Evolutionary conservation across 1,140 invertebrate genomes (phyloP).

Genomic region (Camponotus pennsylvanicus): DNA sequence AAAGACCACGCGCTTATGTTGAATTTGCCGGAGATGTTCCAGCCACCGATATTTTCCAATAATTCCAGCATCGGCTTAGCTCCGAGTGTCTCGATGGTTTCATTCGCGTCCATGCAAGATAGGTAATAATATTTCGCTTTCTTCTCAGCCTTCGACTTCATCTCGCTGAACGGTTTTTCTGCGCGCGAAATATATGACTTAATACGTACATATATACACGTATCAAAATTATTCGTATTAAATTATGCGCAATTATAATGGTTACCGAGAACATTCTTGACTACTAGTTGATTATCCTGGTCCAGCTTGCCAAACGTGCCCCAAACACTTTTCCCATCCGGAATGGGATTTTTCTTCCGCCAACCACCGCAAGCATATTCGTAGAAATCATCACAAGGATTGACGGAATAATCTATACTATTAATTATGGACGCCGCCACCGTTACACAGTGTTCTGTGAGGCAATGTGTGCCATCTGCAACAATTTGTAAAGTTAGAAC

Average conservation of each 20-base stretch:
- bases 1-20: conserved; percentile 91
- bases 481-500: neutral
- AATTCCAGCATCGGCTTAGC: conserved; percentile 93
- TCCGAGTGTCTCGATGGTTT: conserved; percentile 94
- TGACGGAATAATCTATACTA: conserved; percentile 91
- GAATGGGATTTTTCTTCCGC: conserved; percentile 96
- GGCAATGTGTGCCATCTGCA: conserved; percentile 87
- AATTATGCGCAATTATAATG: conserved; percentile 37
- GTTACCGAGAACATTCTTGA: conserved; percentile 95
- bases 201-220: neutral
- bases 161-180: conserved; percentile 88
- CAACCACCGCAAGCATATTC: conserved; percentile 97
- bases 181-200: conserved; percentile 36
- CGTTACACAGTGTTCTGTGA: conserved; percentile 94
- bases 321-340: conserved; percentile 97
- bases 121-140: conserved; percentile 97
- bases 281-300: conserved; percentile 96
- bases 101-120: conserved; percentile 97
- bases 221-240: neutral
- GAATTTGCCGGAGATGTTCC: conserved; percentile 90
- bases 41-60: conserved; percentile 91
- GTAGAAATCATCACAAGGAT: conserved; percentile 98
- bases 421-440: conserved; percentile 94
- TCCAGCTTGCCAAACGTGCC: conserved; percentile 98
- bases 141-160: conserved; percentile 92